phyloP scores from a whole-genome alignment of 2,113 vertebrate species.

The Phrynosoma platyrhinos region DNA sequence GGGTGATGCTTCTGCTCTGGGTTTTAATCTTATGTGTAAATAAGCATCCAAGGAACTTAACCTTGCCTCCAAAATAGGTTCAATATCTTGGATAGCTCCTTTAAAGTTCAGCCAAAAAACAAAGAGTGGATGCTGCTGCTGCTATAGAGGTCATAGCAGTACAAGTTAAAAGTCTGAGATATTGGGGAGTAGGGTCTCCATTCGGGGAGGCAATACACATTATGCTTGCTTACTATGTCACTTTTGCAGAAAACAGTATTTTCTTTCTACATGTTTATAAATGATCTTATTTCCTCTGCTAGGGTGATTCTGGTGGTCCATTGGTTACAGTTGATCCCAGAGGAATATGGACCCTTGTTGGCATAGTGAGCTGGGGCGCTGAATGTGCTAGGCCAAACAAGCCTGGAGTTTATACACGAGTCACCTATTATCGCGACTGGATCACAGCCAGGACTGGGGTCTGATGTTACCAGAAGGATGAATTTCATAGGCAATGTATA shows the following conservation, averaged over 20 bases:
- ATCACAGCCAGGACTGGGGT: conserved; percentile 75
- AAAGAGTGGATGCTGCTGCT: no score
- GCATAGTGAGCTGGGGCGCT: conserved; percentile 85
- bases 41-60: no score
- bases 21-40: no score
- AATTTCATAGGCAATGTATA: conserved; percentile 31
- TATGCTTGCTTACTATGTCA: not conserved
- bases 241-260: not conserved
- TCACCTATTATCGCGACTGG: conserved; percentile 79
- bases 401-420: conserved; percentile 81
- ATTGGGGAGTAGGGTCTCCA: no score
- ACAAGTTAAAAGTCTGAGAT: no score
- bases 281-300: conserved; percentile 39
- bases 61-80: no score
- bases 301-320: conserved; percentile 94
- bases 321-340: conserved; percentile 81
- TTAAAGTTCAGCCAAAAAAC: no score
- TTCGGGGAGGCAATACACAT: no score
- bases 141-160: no score
- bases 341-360: conserved; percentile 81
- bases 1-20: no score
- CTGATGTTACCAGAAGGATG: conserved; percentile 45
- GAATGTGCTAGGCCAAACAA: conserved; percentile 80
- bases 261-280: conserved; percentile 37
- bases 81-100: no score